A percentile compares a stretch with the other conserved stretches of the same genome.
Conservation (phyloP, 1,140 invertebrate species). For the Aricia agestis region DNA sequence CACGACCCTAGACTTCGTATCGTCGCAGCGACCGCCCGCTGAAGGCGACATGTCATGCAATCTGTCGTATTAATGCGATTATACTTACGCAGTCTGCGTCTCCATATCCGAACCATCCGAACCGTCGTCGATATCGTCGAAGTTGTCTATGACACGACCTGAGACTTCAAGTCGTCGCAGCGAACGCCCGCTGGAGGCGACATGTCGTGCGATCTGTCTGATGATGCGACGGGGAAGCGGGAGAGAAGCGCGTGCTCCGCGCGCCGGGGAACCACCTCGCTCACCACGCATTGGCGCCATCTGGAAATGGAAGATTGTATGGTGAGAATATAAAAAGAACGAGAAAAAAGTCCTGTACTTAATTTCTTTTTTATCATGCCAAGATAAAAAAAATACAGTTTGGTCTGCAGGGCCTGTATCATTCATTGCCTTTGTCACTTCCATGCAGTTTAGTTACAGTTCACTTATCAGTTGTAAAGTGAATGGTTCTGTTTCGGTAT, state of each 20-base stretch:
- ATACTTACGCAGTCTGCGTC: constrained; percentile 59
- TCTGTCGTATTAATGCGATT: no score
- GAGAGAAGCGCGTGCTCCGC: constrained; percentile 60
- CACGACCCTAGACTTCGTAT: no score
- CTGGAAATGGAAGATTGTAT: constrained; percentile 31
- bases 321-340: background rate
- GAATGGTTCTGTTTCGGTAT: no score
- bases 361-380: no score
- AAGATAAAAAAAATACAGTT: no score
- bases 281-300: constrained; percentile 73
- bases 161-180: constrained; percentile 70
- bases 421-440: no score
- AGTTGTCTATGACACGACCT: constrained; percentile 73
- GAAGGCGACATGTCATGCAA: no score
- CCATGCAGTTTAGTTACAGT: no score
- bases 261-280: constrained; percentile 64
- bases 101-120: constrained; percentile 65
- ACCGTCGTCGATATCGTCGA: constrained; percentile 65
- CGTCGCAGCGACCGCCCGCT: no score
- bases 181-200: constrained; percentile 70
- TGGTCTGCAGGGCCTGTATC: no score
- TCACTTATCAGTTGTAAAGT: no score
- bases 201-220: constrained; percentile 70
- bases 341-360: no score
- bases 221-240: constrained; percentile 68